A percentile compares a stretch with the other conserved stretches of the same genome.
Conservation (phyloP, 2,888 invertebrate species). For the Agriopis leucophaearia region DNA sequence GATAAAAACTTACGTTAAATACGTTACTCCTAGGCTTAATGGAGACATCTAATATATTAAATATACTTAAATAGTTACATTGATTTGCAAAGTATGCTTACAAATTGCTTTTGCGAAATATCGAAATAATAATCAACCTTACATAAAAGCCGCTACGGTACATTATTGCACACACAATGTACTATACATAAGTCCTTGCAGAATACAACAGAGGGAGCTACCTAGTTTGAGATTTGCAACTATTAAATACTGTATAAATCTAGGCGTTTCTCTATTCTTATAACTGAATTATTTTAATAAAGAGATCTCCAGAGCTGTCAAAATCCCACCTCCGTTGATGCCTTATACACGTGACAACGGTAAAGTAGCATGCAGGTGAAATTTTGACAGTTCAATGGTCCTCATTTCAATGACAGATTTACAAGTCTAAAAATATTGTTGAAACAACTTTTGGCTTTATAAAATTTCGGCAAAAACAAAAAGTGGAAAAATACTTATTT, state of each 20-base stretch:
- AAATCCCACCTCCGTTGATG: background rate
- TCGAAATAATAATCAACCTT: slow-evolving; percentile 42
- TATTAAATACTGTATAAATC: slow-evolving; percentile 18
- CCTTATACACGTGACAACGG: background rate
- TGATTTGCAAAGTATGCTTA: slow-evolving; percentile 62
- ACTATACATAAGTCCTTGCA: slow-evolving; percentile 19
- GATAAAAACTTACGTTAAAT: slow-evolving; percentile 83
- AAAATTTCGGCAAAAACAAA: background rate
- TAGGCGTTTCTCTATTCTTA: slow-evolving; percentile 12
- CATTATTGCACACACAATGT: slow-evolving; percentile 27
- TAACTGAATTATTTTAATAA: slow-evolving; percentile 7
- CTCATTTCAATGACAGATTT: too few relatives aligned
- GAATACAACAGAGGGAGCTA: slow-evolving; percentile 13
- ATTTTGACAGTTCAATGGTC: too few relatives aligned
- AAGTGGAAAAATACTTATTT: slow-evolving; percentile 1
- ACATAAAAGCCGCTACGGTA: slow-evolving; percentile 14
- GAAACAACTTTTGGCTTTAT: background rate
- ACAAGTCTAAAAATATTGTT: too few relatives aligned
- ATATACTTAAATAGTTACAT: slow-evolving; percentile 82
- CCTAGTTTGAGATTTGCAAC: slow-evolving; percentile 16
- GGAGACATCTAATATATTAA: slow-evolving; percentile 83
- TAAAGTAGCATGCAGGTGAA: too few relatives aligned
- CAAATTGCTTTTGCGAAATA: slow-evolving; percentile 57
- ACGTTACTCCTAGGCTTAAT: slow-evolving; percentile 76
- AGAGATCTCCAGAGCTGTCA: background rate